phyloP scores from a whole-genome alignment of 2,888 invertebrate species.

The Drosophila mimica region DNA sequence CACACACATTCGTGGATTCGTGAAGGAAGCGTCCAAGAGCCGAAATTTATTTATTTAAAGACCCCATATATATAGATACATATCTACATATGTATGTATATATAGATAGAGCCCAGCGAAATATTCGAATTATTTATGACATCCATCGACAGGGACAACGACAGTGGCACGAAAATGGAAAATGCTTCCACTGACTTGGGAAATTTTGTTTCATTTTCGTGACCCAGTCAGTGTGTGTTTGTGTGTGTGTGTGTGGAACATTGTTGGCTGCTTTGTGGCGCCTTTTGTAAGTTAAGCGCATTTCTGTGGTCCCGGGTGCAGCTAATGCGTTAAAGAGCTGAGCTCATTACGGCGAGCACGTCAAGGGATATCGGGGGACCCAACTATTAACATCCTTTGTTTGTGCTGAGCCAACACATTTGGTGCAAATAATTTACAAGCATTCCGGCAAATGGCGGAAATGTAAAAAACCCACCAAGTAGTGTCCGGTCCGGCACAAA shows the following conservation, averaged over 20 bases:
- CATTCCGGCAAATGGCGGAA: conserved; percentile 50
- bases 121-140: conserved; percentile 69
- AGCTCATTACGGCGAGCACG: conserved; percentile 61
- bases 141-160: conserved; percentile 28
- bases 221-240: conserved; percentile 1
- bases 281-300: conserved; percentile 59
- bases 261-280: conserved; percentile 61
- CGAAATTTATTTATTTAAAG: conserved; percentile 58
- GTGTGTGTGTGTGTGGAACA: conserved; percentile 27
- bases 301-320: conserved; percentile 45
- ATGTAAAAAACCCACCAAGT: conserved; percentile 61
- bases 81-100: neutral
- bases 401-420: conserved; percentile 54
- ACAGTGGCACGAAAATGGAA: conserved; percentile 6
- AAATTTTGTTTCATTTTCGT: conserved; percentile 41
- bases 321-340: conserved; percentile 78
- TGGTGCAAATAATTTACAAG: conserved; percentile 70
- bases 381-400: conserved; percentile 68
- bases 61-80: conserved; percentile 6
- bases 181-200: conserved; percentile 33
- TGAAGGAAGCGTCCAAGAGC: conserved; percentile 23
- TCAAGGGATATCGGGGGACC: conserved; percentile 15
- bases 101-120: conserved; percentile 33
- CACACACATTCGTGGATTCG: conserved; percentile 2
- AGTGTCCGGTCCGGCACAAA: conserved; percentile 67